Base-by-base conservation (phyloP, 1,140 invertebrate species). In the Diorhabda elongata region DNA sequence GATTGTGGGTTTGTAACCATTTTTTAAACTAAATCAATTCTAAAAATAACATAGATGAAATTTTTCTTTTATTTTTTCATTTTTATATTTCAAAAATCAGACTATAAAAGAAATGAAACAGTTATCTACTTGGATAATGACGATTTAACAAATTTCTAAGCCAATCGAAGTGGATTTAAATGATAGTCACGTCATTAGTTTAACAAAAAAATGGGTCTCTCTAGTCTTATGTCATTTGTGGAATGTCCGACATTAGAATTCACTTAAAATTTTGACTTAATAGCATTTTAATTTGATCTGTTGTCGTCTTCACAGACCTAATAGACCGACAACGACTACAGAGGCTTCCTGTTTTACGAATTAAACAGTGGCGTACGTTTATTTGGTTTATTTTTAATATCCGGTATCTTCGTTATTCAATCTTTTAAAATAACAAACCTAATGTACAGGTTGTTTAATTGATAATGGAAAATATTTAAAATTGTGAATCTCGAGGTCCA, bases 231-330 rank as follows among this genome's bases (percentile, higher is more conserved):
- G 57, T 47, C 62, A 63, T 63, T 68, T 70, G 67, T 68, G 62
- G 64, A 70, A 73, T 71, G 71, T 69, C 68, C 61, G 64, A 71
- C 71, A 71, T 68, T 73, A 73, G 73, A 74, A 72, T 69, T 71
- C 73, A 71, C 68, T 74, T 74, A 74, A 52, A 52, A 8, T 52
- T 52, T 52, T 52, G 72, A 69, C 72, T 70, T 72, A 72, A 74
- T 74, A 68, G 59, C 71, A 69, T 74, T 74, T 74, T 72, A 72
- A 74, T 74, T 67, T 52, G 69, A 57, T 63, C 69, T 64, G 69
- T 69, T 74, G 70, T 74, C 73, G 71, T 74, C 68, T 68, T 60
- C 59, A 64, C 41, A 43, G 44, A 67, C 44, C 67, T 61, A 70
- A 70, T 62, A 66, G 69, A 44, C 62, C 45, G 43, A 52, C 57